phyloP scores from a whole-genome alignment of 2,888 invertebrate genomes.

The Tanypteryx hageni region DNA sequence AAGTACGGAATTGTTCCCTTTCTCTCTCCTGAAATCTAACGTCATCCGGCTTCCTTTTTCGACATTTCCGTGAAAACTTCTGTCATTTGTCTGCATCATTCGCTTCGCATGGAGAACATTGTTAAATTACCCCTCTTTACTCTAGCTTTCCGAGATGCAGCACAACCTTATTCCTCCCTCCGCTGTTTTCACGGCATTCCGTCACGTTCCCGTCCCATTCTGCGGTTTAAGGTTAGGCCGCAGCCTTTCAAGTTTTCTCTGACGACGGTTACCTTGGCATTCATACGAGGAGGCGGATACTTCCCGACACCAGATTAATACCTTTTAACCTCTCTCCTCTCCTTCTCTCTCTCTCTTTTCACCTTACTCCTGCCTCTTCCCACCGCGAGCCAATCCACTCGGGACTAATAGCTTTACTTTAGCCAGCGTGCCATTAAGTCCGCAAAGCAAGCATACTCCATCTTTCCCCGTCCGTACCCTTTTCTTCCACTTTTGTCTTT shows the following conservation, averaged over 20 bases:
- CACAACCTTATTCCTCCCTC: neutral
- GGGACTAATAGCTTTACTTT: slow-evolving; percentile 22
- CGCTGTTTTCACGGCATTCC: neutral
- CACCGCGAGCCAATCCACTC: neutral
- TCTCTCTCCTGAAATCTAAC: too few relatives aligned
- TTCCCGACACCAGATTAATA: slow-evolving; percentile 23
- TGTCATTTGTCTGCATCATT: neutral
- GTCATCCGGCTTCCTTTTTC: too few relatives aligned
- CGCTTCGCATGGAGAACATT: neutral
- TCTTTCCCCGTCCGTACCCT: too few relatives aligned
- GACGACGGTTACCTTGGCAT: slow-evolving; percentile 4
- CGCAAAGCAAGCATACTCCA: neutral
- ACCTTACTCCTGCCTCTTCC: neutral
- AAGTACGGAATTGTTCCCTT: too few relatives aligned
- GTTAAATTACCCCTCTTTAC: neutral
- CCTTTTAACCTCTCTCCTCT: neutral
- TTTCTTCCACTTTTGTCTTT: neutral
- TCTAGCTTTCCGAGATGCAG: neutral
- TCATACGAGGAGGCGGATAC: neutral
- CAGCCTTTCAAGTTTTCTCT: neutral
- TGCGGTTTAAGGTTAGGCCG: slow-evolving; percentile 32
- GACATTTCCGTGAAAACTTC: too few relatives aligned
- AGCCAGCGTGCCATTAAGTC: neutral
- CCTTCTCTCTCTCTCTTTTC: neutral
- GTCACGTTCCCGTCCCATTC: neutral